Percentiles rank a stretch among this genome's conserved stretches.
Conservation (phyloP, 2,888 invertebrate genomes). For the Gnatocerus cornutus region DNA sequence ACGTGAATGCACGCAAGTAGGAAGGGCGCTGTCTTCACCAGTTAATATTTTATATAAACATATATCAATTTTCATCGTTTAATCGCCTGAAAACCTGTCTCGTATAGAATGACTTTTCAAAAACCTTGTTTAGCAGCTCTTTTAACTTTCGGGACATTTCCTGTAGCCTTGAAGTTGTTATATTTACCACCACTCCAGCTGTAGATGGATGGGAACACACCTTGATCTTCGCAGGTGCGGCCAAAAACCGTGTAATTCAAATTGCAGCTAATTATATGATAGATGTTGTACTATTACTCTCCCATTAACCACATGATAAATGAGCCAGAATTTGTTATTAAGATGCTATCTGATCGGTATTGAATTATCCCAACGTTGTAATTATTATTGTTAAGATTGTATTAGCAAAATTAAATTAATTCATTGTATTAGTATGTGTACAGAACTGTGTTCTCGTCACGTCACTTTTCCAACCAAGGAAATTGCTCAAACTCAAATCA, state of each 20-base stretch:
- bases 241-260: constrained; percentile 66
- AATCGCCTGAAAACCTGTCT: constrained; percentile 41
- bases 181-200: constrained; percentile 55
- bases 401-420: constrained; percentile 45
- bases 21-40: constrained; percentile 51
- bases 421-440: not conserved
- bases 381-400: constrained; percentile 48
- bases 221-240: constrained; percentile 65
- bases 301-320: constrained; percentile 61
- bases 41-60: constrained; percentile 50
- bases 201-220: constrained; percentile 60
- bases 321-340: constrained; percentile 55
- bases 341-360: constrained; percentile 50
- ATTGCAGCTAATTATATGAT: constrained; percentile 65
- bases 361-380: constrained; percentile 47
- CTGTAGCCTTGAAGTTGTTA: constrained; percentile 54
- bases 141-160: constrained; percentile 53
- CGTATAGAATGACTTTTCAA: constrained; percentile 43
- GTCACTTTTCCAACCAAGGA: not conserved
- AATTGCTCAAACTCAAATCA: not conserved
- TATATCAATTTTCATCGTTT: constrained; percentile 44
- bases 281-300: constrained; percentile 62
- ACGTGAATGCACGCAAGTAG: constrained; percentile 51
- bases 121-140: constrained; percentile 43
- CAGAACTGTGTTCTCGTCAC: not conserved